Percentiles rank a stretch among this genome's conserved stretches.
Evolutionary conservation across 2,113 vertebrate genomes (phyloP).

Genomic region (Proteles cristata): DNA sequence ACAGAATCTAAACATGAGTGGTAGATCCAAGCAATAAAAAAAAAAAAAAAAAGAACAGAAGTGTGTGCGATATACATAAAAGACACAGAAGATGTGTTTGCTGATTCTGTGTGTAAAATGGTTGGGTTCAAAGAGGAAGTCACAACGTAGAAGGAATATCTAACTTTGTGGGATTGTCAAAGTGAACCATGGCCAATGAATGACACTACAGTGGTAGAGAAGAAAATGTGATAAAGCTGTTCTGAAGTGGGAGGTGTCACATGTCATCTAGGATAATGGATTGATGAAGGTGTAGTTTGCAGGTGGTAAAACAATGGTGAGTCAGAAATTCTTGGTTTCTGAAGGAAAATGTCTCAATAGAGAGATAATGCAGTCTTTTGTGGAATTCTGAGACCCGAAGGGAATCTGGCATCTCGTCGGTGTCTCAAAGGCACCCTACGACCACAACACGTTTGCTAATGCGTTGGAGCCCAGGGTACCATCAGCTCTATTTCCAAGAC

Average conservation of each 20-base stretch:
- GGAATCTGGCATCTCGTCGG: background rate
- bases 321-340: conserved; percentile 42
- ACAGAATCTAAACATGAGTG: background rate
- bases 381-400: conserved; percentile 1
- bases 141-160: background rate
- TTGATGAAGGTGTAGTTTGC: background rate
- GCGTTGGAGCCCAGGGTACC: background rate
- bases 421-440: background rate
- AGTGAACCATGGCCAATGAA: background rate
- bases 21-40: background rate
- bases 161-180: background rate
- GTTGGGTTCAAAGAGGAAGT: background rate
- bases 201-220: background rate
- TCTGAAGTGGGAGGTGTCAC: conserved; percentile 26
- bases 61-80: background rate
- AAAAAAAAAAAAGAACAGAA: background rate
- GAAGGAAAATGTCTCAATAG: background rate
- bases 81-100: background rate
- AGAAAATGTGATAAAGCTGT: conserved; percentile 17
- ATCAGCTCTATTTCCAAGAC: background rate
- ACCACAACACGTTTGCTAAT: background rate
- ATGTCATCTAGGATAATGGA: conserved; percentile 27
- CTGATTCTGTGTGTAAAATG: background rate
- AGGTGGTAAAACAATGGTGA: conserved; percentile 45
- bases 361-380: background rate